Conservation (phyloP, 2,888 invertebrate genomes). For the Micropterix aruncella region DNA sequence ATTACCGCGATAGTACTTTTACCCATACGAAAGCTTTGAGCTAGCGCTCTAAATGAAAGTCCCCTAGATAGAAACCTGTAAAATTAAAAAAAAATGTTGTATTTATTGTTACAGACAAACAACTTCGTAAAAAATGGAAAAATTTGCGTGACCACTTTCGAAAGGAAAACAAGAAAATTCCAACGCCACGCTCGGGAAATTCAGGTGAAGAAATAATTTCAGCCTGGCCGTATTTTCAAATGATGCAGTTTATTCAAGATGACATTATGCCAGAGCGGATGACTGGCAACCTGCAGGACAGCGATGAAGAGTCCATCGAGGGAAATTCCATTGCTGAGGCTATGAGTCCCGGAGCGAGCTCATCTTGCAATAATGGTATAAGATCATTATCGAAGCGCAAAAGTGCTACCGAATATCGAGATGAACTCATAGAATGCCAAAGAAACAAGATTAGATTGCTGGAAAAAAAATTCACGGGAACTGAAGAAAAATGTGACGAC, state of each 20-base stretch:
- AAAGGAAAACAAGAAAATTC: slow-evolving; percentile 11
- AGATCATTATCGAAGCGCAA: slow-evolving; percentile 1
- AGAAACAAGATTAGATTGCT: slow-evolving; percentile 1
- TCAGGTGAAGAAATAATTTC: slow-evolving; percentile 9
- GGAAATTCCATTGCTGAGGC: slow-evolving; percentile 1
- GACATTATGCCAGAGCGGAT: slow-evolving; percentile 1
- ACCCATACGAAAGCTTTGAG: slow-evolving; percentile 2
- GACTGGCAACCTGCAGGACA: slow-evolving; percentile 1
- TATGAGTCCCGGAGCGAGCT: not conserved
- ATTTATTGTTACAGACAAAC: slow-evolving; percentile 13
- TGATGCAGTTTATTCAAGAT: slow-evolving; percentile 3
- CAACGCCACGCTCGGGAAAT: slow-evolving; percentile 10
- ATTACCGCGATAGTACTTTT: slow-evolving; percentile 1
- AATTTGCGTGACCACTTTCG: slow-evolving; percentile 11
- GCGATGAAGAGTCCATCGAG: slow-evolving; percentile 1
- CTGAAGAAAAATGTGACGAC: not conserved
- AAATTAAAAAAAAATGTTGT: slow-evolving; percentile 1
- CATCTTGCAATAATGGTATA: not conserved
- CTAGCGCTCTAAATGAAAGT: not conserved
- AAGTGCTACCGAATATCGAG: not conserved
- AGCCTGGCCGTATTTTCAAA: slow-evolving; percentile 1
- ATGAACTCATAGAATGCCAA: slow-evolving; percentile 1
- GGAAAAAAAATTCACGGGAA: not conserved
- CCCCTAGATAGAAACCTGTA: slow-evolving; percentile 2
- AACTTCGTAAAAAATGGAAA: slow-evolving; percentile 13